Percentiles rank a stretch among this genome's conserved stretches.
phyloP scores from a whole-genome alignment of 2,113 vertebrate species.

The Crotalus horridus region DNA sequence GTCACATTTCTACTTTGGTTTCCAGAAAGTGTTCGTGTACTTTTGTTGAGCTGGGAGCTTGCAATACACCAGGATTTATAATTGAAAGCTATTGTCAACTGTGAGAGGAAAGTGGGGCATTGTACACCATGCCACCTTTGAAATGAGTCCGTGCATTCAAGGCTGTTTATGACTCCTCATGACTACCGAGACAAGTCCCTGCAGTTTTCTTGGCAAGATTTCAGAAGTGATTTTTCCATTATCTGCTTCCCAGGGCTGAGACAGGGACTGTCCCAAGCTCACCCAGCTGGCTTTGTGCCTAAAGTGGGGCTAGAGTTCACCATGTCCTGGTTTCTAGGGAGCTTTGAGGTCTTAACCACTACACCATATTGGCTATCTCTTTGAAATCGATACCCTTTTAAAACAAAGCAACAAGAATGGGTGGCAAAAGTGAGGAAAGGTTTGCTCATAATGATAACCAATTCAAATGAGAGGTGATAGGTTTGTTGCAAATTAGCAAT shows the following conservation, averaged over 20 bases:
- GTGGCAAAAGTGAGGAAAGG: not conserved
- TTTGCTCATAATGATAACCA: not conserved
- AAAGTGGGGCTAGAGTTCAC: not conserved
- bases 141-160: not conserved
- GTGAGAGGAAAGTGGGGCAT: rapidly evolving
- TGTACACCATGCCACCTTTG: conserved; percentile 40
- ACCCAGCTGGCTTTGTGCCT: not conserved
- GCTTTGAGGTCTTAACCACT: not conserved
- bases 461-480: not conserved
- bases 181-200: not conserved
- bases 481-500: not conserved
- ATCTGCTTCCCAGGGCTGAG: not conserved
- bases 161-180: not conserved
- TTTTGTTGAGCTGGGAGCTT: conserved; percentile 43
- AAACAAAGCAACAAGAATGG: conserved; percentile 40
- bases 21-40: conserved; percentile 10
- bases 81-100: conserved; percentile 53
- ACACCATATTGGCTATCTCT: not conserved
- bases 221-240: not conserved
- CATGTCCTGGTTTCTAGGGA: not conserved
- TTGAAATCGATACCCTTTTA: conserved; percentile 1
- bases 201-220: not conserved
- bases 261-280: not conserved
- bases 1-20: conserved; percentile 23
- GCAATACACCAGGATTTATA: conserved; percentile 39